These are phyloP conservation scores for Xenopus borealis DNA, from an alignment of 2,113 vertebrate genomes.

Conservation along the genomic window DNA sequence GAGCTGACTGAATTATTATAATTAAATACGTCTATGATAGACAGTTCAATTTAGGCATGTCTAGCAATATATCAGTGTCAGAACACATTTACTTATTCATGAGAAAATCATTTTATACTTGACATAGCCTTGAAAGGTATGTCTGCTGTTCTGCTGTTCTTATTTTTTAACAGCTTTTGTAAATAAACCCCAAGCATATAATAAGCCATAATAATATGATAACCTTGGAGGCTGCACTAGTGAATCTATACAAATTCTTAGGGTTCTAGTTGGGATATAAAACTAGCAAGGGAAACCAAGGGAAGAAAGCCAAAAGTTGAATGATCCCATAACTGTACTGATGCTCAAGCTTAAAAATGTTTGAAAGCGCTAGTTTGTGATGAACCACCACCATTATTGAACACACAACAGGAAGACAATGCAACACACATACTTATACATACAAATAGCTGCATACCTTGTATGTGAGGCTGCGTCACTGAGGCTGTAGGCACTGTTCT, in stretches of 20 bases:
- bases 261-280: not conserved
- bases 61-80: not conserved
- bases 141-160: not conserved
- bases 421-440: conserved; percentile 1
- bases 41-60: not conserved
- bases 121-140: not conserved
- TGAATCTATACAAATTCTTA: not conserved
- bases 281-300: not conserved
- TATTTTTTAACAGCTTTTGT: no score
- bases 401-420: conserved; percentile 1
- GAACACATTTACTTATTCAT: not conserved
- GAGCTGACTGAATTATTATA: not conserved
- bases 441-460: conserved; percentile 67
- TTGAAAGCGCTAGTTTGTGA: not conserved
- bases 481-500: conserved; percentile 87
- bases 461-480: conserved; percentile 79
- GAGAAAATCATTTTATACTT: not conserved
- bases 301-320: not conserved
- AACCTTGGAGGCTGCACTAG: not conserved
- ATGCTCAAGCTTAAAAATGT: no score
- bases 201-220: no score
- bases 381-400: conserved; percentile 19
- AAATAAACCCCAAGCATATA: no score
- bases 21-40: not conserved
- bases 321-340: not conserved